These are phyloP conservation scores for Ctenoplectra terminalis DNA, from an alignment of 1,140 invertebrate genomes.

Conservation along the genomic window DNA sequence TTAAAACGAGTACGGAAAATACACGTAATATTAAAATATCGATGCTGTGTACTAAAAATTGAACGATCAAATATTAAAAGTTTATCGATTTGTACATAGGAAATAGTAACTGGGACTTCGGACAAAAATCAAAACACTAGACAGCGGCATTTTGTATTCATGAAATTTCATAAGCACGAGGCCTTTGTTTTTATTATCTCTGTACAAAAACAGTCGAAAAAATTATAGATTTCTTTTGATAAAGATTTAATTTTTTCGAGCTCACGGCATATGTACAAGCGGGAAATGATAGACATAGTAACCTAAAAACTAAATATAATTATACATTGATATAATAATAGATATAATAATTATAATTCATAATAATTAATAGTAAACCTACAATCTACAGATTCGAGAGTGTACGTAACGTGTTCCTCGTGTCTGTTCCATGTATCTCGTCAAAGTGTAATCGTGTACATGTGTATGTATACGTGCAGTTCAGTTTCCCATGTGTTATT, in stretches of 20 bases:
- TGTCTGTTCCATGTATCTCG: slow-evolving; percentile 48
- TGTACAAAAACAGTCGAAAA: slow-evolving; percentile 83
- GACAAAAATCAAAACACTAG: slow-evolving; percentile 16
- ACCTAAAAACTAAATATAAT: slow-evolving; percentile 82
- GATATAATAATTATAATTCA: slow-evolving; percentile 77
- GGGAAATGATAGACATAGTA: slow-evolving; percentile 79
- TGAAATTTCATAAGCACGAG: slow-evolving; percentile 83
- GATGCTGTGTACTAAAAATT: too few species aligned
- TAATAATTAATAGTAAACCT: slow-evolving; percentile 76
- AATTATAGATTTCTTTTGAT: slow-evolving; percentile 82
- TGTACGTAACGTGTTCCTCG: slow-evolving; percentile 50
- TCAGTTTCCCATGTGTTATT: neutral
- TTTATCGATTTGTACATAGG: neutral
- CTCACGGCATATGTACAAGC: slow-evolving; percentile 83
- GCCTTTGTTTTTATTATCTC: slow-evolving; percentile 83
- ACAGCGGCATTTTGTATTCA: slow-evolving; percentile 73
- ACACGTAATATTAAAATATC: too few species aligned
- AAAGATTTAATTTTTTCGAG: slow-evolving; percentile 82
- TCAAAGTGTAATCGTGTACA: slow-evolving; percentile 32
- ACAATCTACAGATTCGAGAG: slow-evolving; percentile 77
- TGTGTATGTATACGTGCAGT: slow-evolving; percentile 44
- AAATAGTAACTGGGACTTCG: neutral
- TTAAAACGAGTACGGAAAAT: too few species aligned
- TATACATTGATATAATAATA: slow-evolving; percentile 81
- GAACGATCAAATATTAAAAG: neutral